A percentile compares a stretch with the other conserved stretches of the same genome.
Evolutionary conservation across 2,797 vertebrate species (phyloP).

Genomic region (Micrastur ruficollis): DNA sequence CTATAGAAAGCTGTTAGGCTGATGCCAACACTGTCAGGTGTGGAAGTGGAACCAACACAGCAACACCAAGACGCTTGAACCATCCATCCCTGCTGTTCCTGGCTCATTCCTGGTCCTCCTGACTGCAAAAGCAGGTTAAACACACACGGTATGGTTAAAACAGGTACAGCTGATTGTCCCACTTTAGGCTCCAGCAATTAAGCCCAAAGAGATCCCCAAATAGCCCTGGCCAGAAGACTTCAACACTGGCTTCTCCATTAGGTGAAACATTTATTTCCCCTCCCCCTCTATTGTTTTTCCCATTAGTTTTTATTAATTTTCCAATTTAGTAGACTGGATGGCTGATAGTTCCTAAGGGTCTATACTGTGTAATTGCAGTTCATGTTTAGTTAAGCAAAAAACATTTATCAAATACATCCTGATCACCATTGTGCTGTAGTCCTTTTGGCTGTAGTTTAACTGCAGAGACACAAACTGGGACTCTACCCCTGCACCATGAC

Average conservation of each 20-base stretch:
- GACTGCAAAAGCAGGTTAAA: not conserved
- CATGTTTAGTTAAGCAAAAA: not conserved
- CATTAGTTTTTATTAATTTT: not conserved
- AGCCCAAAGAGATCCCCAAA: not conserved
- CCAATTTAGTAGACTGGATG: not conserved
- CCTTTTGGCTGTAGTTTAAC: not conserved
- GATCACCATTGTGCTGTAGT: not conserved
- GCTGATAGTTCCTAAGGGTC: not conserved
- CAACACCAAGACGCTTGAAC: not conserved
- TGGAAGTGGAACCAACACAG: not conserved
- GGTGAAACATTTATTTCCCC: not conserved
- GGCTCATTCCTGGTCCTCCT: not conserved
- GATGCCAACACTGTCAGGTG: accelerated
- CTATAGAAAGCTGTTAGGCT: not conserved
- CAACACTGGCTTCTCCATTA: not conserved
- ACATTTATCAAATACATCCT: not conserved
- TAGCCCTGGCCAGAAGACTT: not conserved
- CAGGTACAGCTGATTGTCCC: not conserved
- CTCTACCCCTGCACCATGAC: not conserved
- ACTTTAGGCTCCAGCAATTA: not conserved
- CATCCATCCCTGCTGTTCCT: not conserved
- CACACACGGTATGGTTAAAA: not conserved
- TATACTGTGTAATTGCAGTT: not conserved
- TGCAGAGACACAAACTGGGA: not conserved
- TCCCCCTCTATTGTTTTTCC: not conserved